Conservation (phyloP, 53 echinoderm and acorn worm genomes). For the Arbacia lixula region DNA sequence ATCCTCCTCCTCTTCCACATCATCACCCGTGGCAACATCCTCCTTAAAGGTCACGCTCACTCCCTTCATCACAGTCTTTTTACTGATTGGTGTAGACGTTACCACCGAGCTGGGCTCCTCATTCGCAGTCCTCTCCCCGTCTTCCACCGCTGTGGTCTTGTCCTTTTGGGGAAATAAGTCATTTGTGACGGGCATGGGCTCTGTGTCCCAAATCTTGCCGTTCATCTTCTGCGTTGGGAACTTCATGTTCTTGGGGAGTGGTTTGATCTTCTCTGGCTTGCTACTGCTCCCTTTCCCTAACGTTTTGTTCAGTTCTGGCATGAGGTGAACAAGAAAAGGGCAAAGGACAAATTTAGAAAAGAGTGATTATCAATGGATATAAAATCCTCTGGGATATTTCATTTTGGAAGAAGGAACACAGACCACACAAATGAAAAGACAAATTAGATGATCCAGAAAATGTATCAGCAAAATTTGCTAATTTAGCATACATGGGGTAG, state of each 20-base stretch:
- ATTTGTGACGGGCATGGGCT: slow-evolving; percentile 38
- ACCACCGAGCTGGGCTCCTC: neutral
- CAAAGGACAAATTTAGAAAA: too few species aligned
- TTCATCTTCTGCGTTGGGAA: slow-evolving; percentile 31
- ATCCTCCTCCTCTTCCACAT: neutral
- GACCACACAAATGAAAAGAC: too few species aligned
- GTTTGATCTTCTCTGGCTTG: slow-evolving; percentile 18
- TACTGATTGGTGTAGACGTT: neutral
- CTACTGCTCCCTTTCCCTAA: neutral
- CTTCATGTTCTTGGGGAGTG: slow-evolving; percentile 11
- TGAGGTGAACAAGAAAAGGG: too few species aligned
- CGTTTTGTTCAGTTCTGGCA: slow-evolving; percentile 33
- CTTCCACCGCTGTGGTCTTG: too few species aligned
- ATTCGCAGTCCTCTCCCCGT: neutral
- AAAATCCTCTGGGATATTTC: too few species aligned
- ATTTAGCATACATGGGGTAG: too few species aligned
- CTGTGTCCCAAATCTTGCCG: slow-evolving; percentile 18
- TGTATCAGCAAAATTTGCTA: too few species aligned
- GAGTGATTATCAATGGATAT: too few species aligned
- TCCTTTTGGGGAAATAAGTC: slow-evolving; percentile 9
- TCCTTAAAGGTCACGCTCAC: slow-evolving; percentile 29
- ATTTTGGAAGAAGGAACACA: too few species aligned
- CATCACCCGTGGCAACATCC: neutral
- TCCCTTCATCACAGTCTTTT: neutral
- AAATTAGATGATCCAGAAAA: too few species aligned